Base-by-base conservation (phyloP, 2,888 invertebrate genomes). In the Campopleginae sp. region DNA sequence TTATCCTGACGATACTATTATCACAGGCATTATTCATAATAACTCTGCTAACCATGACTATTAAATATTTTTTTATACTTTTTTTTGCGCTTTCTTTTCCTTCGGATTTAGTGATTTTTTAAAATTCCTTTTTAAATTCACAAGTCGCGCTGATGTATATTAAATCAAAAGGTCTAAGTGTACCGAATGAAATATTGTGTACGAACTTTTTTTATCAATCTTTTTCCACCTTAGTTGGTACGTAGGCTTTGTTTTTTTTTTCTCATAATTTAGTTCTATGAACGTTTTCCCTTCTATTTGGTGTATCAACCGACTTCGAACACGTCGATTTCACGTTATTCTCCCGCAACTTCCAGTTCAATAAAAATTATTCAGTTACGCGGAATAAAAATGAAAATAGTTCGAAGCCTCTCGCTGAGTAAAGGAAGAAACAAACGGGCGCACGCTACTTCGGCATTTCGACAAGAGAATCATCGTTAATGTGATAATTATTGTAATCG, bases 1-100 rank as follows among this genome's bases (percentile, higher is more conserved):
- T 95, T 95, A 95, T 95, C 95, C 95, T 95, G 95, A 95, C 95
- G 95, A 95, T 95, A 95, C 95, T 95, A 95, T 95, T 95, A 95
- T 95, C 95, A 95, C 95, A 95, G 95, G 95, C 95, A 95, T 95
- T 95, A 95, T 95, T 94, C 94, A 91, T 93, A 93, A 93, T 92
- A 93, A 93, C 93, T 93, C 91, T 93, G 91, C 93, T 93, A 93
- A 93, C 89, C 92, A 91, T 90, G 92, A 92, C 93, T 93, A 93
- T 92, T 92, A 92, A 92, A 92, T 90, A 90, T 91, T 85, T 82
- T 71, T 87, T 89, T 82, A 86, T 88, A 87, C 89, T 87, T 75
- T 70, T 70, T 84, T 76, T 83, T 78, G 82, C 77, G 76, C 76
- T 33, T 85, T 83, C n/a, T 38, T 74, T 68, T 84, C 86, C 81